Conservation (phyloP, 2,888 invertebrate genomes). For the Alloscopus bannaensis region DNA sequence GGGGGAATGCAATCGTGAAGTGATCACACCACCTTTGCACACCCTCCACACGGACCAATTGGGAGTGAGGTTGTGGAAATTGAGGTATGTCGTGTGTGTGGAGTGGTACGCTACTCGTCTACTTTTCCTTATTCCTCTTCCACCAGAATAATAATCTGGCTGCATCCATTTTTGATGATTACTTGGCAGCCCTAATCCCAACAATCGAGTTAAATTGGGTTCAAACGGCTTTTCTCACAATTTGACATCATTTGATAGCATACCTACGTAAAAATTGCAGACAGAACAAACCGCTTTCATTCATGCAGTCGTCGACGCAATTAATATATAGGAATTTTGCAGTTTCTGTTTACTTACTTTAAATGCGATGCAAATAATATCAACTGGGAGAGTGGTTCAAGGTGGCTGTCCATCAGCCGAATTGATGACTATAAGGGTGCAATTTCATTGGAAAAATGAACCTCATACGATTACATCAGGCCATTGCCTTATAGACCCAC, state of each 20-base stretch:
- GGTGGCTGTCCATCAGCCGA: too few species aligned
- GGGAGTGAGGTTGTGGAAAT: conserved; percentile 34
- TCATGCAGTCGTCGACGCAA: not conserved
- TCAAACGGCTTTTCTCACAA: not conserved
- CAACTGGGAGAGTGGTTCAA: too few species aligned
- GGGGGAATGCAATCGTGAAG: not conserved
- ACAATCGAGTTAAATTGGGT: not conserved
- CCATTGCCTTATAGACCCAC: not conserved
- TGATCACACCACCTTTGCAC: conserved; percentile 63
- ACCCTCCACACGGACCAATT: conserved; percentile 56
- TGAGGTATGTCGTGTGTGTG: conserved; percentile 8
- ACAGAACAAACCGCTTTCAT: conserved; percentile 1
- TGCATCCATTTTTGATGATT: not conserved
- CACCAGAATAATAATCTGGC: not conserved
- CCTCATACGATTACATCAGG: too few species aligned
- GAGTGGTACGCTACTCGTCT: conserved; percentile 17
- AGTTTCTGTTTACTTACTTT: too few species aligned
- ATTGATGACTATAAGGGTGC: too few species aligned
- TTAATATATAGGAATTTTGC: too few species aligned
- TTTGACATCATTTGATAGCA: conserved; percentile 23
- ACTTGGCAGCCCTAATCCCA: not conserved
- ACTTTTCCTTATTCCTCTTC: conserved; percentile 25
- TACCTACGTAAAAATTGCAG: conserved; percentile 13
- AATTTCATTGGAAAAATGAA: too few species aligned
- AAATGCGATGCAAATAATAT: too few species aligned